These are phyloP conservation scores for Eubucco bourcierii DNA, from an alignment of 2,113 vertebrate genomes.

Conservation along the genomic window DNA sequence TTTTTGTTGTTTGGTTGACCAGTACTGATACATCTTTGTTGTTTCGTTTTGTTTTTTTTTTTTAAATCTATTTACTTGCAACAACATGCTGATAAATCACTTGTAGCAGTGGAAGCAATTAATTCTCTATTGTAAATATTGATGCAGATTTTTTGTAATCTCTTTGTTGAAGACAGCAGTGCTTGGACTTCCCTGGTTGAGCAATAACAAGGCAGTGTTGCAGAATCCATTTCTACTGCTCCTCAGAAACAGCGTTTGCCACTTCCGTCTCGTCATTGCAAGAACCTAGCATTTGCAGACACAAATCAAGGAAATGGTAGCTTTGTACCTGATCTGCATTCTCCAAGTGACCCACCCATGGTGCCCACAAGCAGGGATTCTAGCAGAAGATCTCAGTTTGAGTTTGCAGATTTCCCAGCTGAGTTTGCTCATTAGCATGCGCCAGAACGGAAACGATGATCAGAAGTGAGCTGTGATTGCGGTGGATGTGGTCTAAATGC, in stretches of 20 bases:
- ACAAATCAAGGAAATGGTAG: neutral
- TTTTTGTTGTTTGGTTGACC: neutral
- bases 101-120: conserved; percentile 20
- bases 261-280: neutral
- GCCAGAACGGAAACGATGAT: neutral
- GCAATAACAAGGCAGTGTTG: neutral
- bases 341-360: neutral
- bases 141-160: conserved; percentile 15
- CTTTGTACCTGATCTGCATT: neutral
- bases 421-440: neutral
- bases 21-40: neutral
- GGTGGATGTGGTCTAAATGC: neutral
- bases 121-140: conserved; percentile 28
- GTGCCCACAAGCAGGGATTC: neutral
- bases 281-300: neutral
- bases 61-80: neutral
- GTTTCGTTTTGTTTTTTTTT: too few species aligned
- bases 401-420: neutral
- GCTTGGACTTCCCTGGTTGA: neutral
- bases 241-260: neutral
- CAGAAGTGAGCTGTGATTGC: neutral
- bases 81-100: neutral
- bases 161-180: neutral
- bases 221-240: neutral
- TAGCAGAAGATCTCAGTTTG: neutral